Evolutionary conservation across 1,140 invertebrate genomes (phyloP), one percentile per base, ranked within the genome.

Genomic region (Dysdera silvatica): DNA sequence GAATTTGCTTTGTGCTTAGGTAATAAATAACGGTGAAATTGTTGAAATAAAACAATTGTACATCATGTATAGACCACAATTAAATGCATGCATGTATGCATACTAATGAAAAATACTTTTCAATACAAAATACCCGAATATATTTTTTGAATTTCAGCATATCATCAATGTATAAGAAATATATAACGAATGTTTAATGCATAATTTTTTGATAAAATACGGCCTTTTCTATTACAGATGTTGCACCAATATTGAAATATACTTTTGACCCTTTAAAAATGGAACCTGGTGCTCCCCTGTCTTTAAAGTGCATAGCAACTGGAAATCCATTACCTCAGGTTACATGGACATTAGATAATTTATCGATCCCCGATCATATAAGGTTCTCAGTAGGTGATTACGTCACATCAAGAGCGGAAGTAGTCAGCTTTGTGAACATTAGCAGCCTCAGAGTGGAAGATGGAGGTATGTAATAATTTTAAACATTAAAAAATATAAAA

Each of bases 211-310:
- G n/a, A n/a, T n/a, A n/a, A n/a, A n/a, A n/a, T n/a, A n/a, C n/a
- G n/a, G n/a, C n/a, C n/a, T 0, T 33, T 35, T 48, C 20, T 48
- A 48, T 37, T 74, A 88, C 79, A 90, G 89, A 89, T 77, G 87
- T 87, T 14, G 82, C 87, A 35, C 89, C 89, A 4, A 82, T 84
- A 40, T 76, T 92, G 35, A 77, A 88, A 12, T 88, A 89, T 72
- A 86, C 83, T 61, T 91, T 91, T 74, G 85, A 87, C 67, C 85
- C 89, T 72, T 86, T 88, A 74, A 89, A 86, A 45, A 76, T 91
- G 37, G 86, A 90, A 69, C 85, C 86, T 2, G 89, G 88, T 16
- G 85, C 87, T 20, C 82, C 84, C 43, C 84, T 70, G 3, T 70
- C 68, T 4, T 37, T 72, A 3, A 67, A 68, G 40, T 72, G 71